These are phyloP conservation scores for Mythimna vitellina DNA, from an alignment of 2,888 invertebrate genomes.

Conservation along the genomic window DNA sequence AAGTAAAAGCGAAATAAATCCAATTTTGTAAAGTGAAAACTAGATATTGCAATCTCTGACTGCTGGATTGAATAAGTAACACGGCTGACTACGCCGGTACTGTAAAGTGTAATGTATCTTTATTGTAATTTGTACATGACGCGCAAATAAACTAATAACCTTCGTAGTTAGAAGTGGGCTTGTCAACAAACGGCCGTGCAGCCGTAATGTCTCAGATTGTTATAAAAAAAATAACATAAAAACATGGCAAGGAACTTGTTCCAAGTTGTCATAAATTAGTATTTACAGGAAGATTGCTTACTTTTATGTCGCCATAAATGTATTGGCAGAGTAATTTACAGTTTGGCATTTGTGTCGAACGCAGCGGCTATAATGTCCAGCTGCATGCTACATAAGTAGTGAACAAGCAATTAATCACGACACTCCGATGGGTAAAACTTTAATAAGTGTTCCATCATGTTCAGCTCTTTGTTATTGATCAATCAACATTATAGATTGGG, in stretches of 20 bases:
- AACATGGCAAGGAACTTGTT: slow-evolving; percentile 25
- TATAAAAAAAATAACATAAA: slow-evolving; percentile 9
- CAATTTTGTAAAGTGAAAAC: slow-evolving; percentile 36
- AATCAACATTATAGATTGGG: slow-evolving; percentile 3
- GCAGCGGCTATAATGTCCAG: slow-evolving; percentile 9
- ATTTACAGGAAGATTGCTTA: slow-evolving; percentile 38
- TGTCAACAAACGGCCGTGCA: slow-evolving; percentile 11
- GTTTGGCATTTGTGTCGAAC: slow-evolving; percentile 22
- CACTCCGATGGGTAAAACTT: slow-evolving; percentile 8
- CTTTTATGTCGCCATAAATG: slow-evolving; percentile 47
- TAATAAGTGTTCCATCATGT: background rate
- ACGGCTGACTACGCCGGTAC: background rate
- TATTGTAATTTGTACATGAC: slow-evolving; percentile 8
- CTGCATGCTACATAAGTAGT: slow-evolving; percentile 11
- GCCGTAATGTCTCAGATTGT: slow-evolving; percentile 22
- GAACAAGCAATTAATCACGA: slow-evolving; percentile 17
- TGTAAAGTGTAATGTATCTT: background rate
- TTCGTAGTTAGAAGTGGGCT: slow-evolving; percentile 8
- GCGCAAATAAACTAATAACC: slow-evolving; percentile 17
- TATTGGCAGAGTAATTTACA: slow-evolving; percentile 38
- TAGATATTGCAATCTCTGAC: slow-evolving; percentile 16
- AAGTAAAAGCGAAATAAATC: slow-evolving; percentile 39
- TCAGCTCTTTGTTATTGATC: background rate
- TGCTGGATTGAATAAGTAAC: slow-evolving; percentile 36
- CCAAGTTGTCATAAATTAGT: slow-evolving; percentile 33